These are phyloP conservation scores for Melitaea athalia DNA, from an alignment of 2,888 invertebrate species.

Conservation along the genomic window DNA sequence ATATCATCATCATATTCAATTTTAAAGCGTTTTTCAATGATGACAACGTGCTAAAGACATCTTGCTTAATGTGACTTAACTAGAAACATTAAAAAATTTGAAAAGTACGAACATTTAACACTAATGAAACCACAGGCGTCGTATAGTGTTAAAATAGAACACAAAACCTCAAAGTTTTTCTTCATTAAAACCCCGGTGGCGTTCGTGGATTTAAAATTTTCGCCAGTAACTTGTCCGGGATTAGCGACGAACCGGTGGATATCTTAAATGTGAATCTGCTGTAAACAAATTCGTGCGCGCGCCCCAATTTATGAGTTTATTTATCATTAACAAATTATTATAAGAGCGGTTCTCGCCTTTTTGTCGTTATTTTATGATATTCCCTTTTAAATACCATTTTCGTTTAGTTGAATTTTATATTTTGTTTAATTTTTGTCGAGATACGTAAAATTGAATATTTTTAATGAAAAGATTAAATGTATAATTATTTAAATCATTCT, in stretches of 20 bases:
- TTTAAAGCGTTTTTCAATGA: no score
- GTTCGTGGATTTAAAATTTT: constrained; percentile 75
- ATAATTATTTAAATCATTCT: no score
- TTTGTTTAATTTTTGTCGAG: background rate
- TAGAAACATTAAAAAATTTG: no score
- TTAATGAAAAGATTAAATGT: no score
- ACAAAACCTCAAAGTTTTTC: constrained; percentile 55
- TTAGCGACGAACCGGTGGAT: constrained; percentile 80
- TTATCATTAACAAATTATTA: constrained; percentile 84
- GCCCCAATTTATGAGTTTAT: constrained; percentile 81
- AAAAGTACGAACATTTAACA: no score
- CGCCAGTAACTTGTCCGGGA: constrained; percentile 80
- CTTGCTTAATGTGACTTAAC: no score
- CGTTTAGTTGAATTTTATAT: background rate
- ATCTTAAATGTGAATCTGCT: constrained; percentile 82
- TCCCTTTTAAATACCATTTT: constrained; percentile 18
- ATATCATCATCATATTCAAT: no score
- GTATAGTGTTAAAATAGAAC: constrained; percentile 12
- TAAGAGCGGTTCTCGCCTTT: constrained; percentile 69
- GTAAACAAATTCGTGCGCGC: constrained; percentile 81
- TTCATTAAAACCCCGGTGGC: constrained; percentile 64
- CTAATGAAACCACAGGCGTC: background rate
- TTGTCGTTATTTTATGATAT: constrained; percentile 46
- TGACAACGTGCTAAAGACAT: no score
- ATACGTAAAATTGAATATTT: background rate